A percentile compares a stretch with the other conserved stretches of the same genome.
These are phyloP conservation scores for Hippocampus zosterae DNA, from an alignment of 2,113 vertebrate species.

Conservation along the genomic window DNA sequence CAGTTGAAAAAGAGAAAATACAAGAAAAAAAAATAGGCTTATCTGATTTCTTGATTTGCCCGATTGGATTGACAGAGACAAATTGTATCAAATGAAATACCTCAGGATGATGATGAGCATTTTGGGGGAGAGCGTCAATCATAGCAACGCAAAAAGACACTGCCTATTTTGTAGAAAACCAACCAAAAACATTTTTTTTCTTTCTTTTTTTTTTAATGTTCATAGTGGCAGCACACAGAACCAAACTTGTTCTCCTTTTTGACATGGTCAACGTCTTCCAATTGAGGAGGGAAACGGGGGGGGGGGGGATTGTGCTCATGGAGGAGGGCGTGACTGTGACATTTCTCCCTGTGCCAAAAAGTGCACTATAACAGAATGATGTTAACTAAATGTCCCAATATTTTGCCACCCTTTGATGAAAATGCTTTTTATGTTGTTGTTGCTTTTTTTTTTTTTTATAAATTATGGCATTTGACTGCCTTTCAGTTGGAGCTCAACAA, in stretches of 20 bases:
- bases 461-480: constrained; percentile 34
- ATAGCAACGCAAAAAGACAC: constrained; percentile 39
- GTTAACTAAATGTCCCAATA: constrained; percentile 20
- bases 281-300: constrained; percentile 23
- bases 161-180: constrained; percentile 41
- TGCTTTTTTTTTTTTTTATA: constrained; percentile 8
- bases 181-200: background rate
- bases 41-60: constrained; percentile 49
- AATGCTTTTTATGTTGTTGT: background rate
- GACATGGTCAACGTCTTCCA: constrained; percentile 73
- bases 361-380: constrained; percentile 29
- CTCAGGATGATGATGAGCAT: constrained; percentile 71
- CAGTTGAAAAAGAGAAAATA: constrained; percentile 7
- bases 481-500: constrained; percentile 44
- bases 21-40: constrained; percentile 13
- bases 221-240: constrained; percentile 34
- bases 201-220: background rate
- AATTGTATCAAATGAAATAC: constrained; percentile 71
- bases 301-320: background rate
- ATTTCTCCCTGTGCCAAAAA: constrained; percentile 18
- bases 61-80: constrained; percentile 65
- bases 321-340: constrained; percentile 12
- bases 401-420: constrained; percentile 11
- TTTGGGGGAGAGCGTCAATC: constrained; percentile 42
- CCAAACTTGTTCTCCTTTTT: constrained; percentile 54